Evolutionary conservation across 2,797 vertebrate species (phyloP).

Genomic region (Pelodytes ibericus): DNA sequence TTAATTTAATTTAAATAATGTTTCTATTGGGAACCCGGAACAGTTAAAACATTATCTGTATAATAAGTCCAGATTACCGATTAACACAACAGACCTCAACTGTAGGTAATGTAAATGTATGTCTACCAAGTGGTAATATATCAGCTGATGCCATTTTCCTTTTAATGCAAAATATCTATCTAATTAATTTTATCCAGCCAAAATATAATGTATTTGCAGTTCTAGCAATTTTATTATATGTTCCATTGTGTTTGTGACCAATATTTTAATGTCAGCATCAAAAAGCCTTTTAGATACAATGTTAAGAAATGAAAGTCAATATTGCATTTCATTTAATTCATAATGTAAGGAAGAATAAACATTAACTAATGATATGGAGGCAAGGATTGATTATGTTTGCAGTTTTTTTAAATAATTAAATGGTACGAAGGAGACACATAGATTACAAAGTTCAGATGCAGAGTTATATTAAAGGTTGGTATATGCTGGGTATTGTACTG

Average conservation of each 20-base stretch:
- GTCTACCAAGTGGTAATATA: no score
- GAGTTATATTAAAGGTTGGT: no score
- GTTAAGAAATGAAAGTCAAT: not conserved
- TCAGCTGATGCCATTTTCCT: no score
- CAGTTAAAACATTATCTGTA: no score
- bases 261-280: not conserved
- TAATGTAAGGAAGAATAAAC: not conserved
- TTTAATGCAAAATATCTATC: no score
- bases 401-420: not conserved
- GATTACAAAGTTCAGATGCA: not conserved
- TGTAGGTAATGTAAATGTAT: no score
- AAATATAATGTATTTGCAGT: not conserved
- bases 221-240: not conserved
- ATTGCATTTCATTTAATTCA: not conserved
- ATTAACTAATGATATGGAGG: not conserved
- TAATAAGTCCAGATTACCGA: no score
- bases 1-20: no score
- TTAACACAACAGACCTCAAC: no score
- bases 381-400: not conserved
- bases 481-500: no score
- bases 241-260: not conserved
- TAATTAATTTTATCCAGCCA: no score
- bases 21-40: no score
- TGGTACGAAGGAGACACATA: not conserved
- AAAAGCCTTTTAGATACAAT: not conserved